phyloP scores from a whole-genome alignment of 2,113 vertebrate species.

The Nanorana parkeri region DNA sequence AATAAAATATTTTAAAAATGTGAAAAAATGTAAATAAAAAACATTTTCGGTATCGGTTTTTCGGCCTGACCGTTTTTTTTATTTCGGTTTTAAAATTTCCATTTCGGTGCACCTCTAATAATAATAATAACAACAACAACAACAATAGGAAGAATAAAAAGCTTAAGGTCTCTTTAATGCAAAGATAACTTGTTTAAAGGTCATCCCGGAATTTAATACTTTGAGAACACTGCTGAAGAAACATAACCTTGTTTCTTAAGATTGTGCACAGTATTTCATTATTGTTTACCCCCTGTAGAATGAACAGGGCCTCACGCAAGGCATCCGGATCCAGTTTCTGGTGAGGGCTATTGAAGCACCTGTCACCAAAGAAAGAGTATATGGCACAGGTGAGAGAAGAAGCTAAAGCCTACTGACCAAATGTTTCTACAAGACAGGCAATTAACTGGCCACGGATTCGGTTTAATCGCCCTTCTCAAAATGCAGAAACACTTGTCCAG shows the following conservation, averaged over 20 bases:
- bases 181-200: background rate
- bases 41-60: no score
- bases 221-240: slow-evolving; percentile 1
- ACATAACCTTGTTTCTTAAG: background rate
- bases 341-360: background rate
- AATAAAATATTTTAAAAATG: no score
- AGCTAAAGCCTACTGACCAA: background rate
- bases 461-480: background rate
- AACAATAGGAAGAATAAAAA: background rate
- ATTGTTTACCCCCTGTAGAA: background rate
- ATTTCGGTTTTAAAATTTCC: no score
- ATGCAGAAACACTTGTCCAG: background rate
- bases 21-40: no score
- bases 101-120: no score
- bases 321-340: background rate
- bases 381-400: background rate
- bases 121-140: no score
- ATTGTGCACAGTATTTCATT: background rate
- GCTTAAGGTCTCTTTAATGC: background rate
- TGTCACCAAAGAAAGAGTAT: background rate
- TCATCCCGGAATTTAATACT: background rate
- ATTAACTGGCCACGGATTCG: background rate
- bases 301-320: background rate
- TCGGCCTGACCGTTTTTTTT: no score
- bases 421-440: background rate